Evolutionary conservation across 2,797 vertebrate species (phyloP).

Genomic region (Geotrypetes seraphini): DNA sequence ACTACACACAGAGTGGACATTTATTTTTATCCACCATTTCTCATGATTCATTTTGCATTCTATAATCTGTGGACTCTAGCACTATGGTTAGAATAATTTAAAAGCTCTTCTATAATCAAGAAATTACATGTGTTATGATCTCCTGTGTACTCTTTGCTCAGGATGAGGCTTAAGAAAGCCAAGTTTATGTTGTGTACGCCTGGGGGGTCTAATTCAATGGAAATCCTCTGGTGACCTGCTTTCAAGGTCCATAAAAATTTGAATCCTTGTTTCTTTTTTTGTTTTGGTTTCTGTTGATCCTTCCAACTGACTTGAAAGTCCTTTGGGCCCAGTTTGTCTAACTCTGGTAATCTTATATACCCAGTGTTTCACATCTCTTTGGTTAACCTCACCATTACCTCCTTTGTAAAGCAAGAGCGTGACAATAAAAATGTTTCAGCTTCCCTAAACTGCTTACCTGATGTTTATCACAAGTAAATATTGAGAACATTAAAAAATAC

Average conservation of each 20-base stretch:
- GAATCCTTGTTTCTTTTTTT: constrained; percentile 37
- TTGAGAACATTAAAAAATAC: accelerated
- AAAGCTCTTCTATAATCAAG: no score
- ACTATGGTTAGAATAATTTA: no score
- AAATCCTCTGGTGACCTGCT: constrained; percentile 25
- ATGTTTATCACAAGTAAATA: not conserved
- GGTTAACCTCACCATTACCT: constrained; percentile 3
- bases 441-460: constrained; percentile 1
- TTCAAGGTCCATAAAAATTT: constrained; percentile 41
- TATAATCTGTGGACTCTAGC: no score
- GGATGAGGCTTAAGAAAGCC: constrained; percentile 17
- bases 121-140: not conserved
- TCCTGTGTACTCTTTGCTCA: constrained; percentile 14
- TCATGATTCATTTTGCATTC: no score
- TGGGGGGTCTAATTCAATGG: constrained; percentile 13
- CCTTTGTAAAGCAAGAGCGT: not conserved
- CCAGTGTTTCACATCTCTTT: constrained; percentile 5
- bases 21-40: no score
- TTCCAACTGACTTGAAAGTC: constrained; percentile 25
- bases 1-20: no score
- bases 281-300: constrained; percentile 36
- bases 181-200: constrained; percentile 16
- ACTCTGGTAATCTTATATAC: constrained; percentile 9
- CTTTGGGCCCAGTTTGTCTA: constrained; percentile 16
- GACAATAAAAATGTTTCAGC: not conserved